phyloP scores from a whole-genome alignment of 2,888 invertebrate species.

The Eupithecia insigniata region DNA sequence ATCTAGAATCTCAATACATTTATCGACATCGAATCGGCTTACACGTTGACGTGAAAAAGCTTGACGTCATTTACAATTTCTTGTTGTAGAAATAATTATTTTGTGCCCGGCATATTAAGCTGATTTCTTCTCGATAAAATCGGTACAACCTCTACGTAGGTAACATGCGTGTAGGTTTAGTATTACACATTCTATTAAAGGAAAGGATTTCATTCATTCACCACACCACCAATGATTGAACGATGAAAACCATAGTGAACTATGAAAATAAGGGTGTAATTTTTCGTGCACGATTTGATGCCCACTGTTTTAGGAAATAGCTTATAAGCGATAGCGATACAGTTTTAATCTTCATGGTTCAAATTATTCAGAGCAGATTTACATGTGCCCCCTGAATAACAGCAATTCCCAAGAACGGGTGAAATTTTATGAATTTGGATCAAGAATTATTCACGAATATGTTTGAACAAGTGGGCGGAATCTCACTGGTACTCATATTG shows the following conservation, averaged over 20 bases:
- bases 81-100: background rate
- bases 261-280: background rate
- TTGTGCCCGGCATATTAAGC: background rate
- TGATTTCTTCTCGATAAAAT: background rate
- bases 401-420: background rate
- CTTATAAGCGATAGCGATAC: background rate
- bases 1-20: background rate
- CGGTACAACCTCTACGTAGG: background rate
- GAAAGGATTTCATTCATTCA: background rate
- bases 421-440: no score
- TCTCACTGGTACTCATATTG: no score
- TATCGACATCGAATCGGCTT: background rate
- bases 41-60: background rate
- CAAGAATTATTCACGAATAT: no score
- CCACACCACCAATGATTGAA: no score
- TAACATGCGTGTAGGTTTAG: background rate
- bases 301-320: background rate
- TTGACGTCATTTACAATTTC: background rate
- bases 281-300: background rate
- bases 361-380: background rate
- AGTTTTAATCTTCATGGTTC: background rate
- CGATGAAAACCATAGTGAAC: no score
- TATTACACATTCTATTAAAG: background rate
- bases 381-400: background rate
- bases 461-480: no score